A percentile compares a stretch with the other conserved stretches of the same genome.
These are phyloP conservation scores for Acipenser oxyrinchus DNA, from an alignment of 2,797 vertebrate species.

Conservation along the genomic window DNA sequence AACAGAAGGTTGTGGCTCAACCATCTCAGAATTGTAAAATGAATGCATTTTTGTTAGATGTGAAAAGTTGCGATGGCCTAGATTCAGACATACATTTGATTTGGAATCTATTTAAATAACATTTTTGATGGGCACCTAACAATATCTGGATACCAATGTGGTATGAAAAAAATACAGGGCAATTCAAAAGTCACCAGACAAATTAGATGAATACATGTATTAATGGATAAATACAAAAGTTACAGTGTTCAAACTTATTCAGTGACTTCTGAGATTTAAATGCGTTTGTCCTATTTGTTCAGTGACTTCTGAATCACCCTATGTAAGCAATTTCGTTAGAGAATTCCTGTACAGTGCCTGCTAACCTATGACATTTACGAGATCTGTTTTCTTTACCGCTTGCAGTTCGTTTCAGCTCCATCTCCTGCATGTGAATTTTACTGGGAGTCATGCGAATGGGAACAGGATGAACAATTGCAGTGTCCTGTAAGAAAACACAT, in stretches of 20 bases:
- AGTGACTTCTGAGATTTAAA: neutral
- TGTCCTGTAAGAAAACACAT: constrained; percentile 67
- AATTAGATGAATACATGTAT: neutral
- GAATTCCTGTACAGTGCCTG: too few relatives aligned
- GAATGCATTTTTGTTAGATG: too few relatives aligned
- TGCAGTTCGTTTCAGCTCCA: constrained; percentile 94
- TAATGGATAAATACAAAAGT: neutral
- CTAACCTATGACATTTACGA: too few relatives aligned
- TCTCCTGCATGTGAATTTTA: constrained; percentile 99
- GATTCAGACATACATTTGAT: too few relatives aligned
- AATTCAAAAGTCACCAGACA: neutral
- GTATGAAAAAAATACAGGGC: neutral
- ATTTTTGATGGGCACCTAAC: too few relatives aligned
- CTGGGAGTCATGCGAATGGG: constrained; percentile 98
- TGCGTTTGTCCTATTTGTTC: neutral
- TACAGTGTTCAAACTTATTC: neutral
- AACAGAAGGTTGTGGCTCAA: too few relatives aligned
- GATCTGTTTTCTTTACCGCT: constrained; percentile 64
- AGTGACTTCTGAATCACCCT: too few relatives aligned
- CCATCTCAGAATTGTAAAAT: too few relatives aligned
- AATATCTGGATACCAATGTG: neutral
- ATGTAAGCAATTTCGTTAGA: too few relatives aligned
- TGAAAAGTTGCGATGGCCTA: too few relatives aligned
- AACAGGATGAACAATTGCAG: constrained; percentile 95
- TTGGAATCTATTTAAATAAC: too few relatives aligned